phyloP scores from a whole-genome alignment of 2,888 invertebrate genomes.

The Ctenicera cuprea region DNA sequence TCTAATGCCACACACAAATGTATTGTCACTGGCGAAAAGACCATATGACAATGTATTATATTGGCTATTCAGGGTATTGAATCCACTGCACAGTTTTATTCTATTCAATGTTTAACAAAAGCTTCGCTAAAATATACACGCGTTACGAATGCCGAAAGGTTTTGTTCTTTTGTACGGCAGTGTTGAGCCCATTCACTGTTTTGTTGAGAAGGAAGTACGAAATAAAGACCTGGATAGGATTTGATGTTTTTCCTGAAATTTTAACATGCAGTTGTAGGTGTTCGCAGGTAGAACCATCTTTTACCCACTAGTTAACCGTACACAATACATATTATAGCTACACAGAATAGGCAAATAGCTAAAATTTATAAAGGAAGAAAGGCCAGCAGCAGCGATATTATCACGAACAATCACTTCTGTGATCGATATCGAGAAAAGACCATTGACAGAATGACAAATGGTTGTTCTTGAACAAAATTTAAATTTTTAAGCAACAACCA shows the following conservation, averaged over 20 bases:
- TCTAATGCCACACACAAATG: conserved; percentile 71
- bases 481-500: too few species aligned
- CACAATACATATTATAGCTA: conserved; percentile 35
- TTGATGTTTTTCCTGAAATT: conserved; percentile 68
- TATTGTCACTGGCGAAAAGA: conserved; percentile 71
- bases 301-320: conserved; percentile 51
- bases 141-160: conserved; percentile 73
- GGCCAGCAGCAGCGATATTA: conserved; percentile 36
- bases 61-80: conserved; percentile 70
- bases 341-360: conserved; percentile 39
- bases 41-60: conserved; percentile 73
- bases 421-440: conserved; percentile 11
- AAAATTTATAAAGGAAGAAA: conserved; percentile 41
- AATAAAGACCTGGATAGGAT: conserved; percentile 67
- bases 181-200: conserved; percentile 70
- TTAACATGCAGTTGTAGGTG: conserved; percentile 64
- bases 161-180: conserved; percentile 69
- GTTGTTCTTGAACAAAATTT: background rate
- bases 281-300: conserved; percentile 62
- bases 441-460: conserved; percentile 20
- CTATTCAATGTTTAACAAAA: conserved; percentile 68
- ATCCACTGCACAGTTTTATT: conserved; percentile 71
- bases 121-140: conserved; percentile 72
- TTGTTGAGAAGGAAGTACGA: conserved; percentile 71
- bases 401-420: conserved; percentile 28